phyloP scores from a whole-genome alignment of 2,888 invertebrate species.

The Lochmaea crataegi region DNA sequence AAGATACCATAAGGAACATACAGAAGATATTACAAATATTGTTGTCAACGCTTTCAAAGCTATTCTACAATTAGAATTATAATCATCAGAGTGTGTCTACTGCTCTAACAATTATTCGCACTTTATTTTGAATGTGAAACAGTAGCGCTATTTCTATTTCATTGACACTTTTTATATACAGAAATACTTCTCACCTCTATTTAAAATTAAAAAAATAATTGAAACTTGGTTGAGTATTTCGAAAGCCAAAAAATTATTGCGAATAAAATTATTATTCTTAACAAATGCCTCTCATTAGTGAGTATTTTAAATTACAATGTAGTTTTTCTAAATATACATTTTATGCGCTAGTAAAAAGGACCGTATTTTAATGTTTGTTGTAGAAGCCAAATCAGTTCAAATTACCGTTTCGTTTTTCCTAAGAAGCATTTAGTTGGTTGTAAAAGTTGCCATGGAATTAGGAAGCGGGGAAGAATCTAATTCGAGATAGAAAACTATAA shows the following conservation, averaged over 20 bases:
- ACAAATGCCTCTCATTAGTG: neutral
- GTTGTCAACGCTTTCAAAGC: too few relatives aligned
- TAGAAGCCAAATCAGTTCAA: slow-evolving; percentile 14
- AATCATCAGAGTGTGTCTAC: too few relatives aligned
- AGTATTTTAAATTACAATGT: slow-evolving; percentile 8
- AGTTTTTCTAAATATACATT: slow-evolving; percentile 3
- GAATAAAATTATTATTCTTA: neutral
- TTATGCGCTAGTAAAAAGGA: neutral
- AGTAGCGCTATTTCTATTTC: too few relatives aligned
- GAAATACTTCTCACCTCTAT: too few relatives aligned
- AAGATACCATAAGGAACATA: too few relatives aligned
- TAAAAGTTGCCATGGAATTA: slow-evolving; percentile 29
- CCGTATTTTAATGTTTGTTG: slow-evolving; percentile 9
- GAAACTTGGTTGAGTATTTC: too few relatives aligned
- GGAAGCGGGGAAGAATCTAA: slow-evolving; percentile 29
- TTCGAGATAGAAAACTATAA: slow-evolving; percentile 36
- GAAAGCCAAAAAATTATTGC: neutral
- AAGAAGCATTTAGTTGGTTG: slow-evolving; percentile 30
- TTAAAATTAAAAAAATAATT: too few relatives aligned
- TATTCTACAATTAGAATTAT: too few relatives aligned
- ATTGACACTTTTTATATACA: too few relatives aligned
- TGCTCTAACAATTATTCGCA: too few relatives aligned
- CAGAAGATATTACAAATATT: too few relatives aligned
- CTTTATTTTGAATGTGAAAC: too few relatives aligned
- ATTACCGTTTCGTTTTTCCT: slow-evolving; percentile 23